phyloP scores from a whole-genome alignment of 2,113 vertebrate species.

The Montifringilla adamsi region DNA sequence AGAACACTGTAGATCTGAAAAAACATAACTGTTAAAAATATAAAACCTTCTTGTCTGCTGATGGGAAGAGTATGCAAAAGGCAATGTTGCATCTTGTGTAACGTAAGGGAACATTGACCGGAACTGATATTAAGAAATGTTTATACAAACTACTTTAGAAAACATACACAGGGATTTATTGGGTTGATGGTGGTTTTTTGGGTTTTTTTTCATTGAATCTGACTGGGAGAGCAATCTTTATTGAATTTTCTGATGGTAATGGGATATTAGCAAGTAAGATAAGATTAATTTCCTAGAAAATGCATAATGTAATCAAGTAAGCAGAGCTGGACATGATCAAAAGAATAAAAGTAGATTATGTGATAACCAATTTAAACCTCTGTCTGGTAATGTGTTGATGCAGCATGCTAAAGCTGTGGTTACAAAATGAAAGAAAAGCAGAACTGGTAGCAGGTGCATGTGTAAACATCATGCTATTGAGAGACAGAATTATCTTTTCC shows the following conservation, averaged over 20 bases:
- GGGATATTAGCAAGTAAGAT: background rate
- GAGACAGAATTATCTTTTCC: background rate
- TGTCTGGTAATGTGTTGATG: background rate
- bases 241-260: background rate
- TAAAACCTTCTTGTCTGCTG: background rate
- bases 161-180: background rate
- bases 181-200: background rate
- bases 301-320: background rate
- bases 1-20: constrained; percentile 43
- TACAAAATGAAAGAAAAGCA: background rate
- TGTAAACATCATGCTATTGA: background rate
- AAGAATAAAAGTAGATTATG: background rate
- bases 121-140: background rate
- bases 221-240: background rate
- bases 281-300: background rate
- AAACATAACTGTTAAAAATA: background rate
- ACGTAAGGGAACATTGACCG: background rate
- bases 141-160: background rate
- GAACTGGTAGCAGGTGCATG: background rate
- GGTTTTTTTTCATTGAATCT: background rate
- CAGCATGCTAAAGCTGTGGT: background rate
- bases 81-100: background rate
- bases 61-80: background rate
- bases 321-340: background rate
- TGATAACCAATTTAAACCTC: background rate